Percentiles rank a stretch among this genome's conserved stretches.
These are phyloP conservation scores for Heliconius himera DNA, from an alignment of 1,140 invertebrate species.

Conservation along the genomic window DNA sequence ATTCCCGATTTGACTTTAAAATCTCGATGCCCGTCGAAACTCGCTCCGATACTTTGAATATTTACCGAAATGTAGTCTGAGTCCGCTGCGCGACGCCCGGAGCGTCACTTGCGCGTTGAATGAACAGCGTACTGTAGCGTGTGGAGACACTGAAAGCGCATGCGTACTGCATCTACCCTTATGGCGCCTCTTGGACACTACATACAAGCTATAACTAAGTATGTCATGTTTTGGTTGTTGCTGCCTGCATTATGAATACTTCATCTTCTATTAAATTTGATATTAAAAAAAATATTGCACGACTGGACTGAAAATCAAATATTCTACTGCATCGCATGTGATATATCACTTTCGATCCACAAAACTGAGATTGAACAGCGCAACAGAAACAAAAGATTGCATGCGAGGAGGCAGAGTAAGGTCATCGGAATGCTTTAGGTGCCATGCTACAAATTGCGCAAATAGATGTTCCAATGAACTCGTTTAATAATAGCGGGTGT, in stretches of 20 bases:
- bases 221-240: constrained; percentile 2
- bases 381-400: constrained; percentile 45
- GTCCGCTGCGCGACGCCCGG: constrained; percentile 41
- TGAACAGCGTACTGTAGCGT: constrained; percentile 55
- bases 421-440: constrained; percentile 73
- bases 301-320: not conserved
- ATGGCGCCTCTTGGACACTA: constrained; percentile 35
- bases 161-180: constrained; percentile 66
- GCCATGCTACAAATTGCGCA: constrained; percentile 78
- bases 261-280: not conserved
- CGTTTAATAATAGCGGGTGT: constrained; percentile 80
- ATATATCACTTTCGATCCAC: constrained; percentile 21
- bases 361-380: constrained; percentile 21
- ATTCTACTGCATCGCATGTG: not conserved
- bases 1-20: constrained; percentile 70
- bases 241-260: not conserved
- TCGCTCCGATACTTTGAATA: constrained; percentile 60
- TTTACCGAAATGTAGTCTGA: constrained; percentile 61
- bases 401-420: constrained; percentile 62
- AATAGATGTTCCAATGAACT: constrained; percentile 82
- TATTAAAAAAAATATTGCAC: not conserved
- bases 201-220: constrained; percentile 6
- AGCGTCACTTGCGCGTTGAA: constrained; percentile 73
- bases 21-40: constrained; percentile 61
- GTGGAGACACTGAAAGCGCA: constrained; percentile 67